Evolutionary conservation across 2,888 invertebrate genomes (phyloP).

Genomic region (Thelaira solivaga): DNA sequence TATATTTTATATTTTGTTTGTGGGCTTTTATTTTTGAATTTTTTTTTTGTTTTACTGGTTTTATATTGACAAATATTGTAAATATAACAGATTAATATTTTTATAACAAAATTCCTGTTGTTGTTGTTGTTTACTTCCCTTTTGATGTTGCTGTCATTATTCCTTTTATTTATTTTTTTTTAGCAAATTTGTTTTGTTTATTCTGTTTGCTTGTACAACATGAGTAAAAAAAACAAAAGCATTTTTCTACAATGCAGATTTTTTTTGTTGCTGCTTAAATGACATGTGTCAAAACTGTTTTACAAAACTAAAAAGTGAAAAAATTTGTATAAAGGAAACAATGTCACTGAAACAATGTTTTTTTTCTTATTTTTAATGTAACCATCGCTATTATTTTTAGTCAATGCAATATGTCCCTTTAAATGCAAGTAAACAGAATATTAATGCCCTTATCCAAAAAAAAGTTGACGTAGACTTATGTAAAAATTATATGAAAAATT

Average conservation of each 20-base stretch:
- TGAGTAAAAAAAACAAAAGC: too few species aligned
- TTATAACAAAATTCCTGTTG: too few species aligned
- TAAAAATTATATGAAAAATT: too few species aligned
- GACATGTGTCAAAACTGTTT: conserved; percentile 32
- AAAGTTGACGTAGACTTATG: too few species aligned
- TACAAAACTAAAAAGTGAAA: conserved; percentile 4
- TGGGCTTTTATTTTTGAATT: background rate
- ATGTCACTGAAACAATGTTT: conserved; percentile 4
- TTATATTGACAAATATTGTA: conserved; percentile 8
- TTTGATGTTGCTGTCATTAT: background rate
- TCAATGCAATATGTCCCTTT: too few species aligned
- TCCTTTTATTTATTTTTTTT: background rate
- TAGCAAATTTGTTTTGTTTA: background rate
- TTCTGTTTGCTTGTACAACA: background rate
- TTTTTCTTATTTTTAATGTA: too few species aligned
- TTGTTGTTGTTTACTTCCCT: background rate
- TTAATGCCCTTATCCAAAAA: too few species aligned
- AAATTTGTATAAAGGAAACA: background rate
- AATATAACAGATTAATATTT: background rate
- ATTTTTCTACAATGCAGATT: background rate
- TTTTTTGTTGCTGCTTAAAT: background rate
- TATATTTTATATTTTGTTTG: background rate
- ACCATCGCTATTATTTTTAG: too few species aligned
- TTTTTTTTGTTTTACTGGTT: background rate
- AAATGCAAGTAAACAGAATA: too few species aligned